These are phyloP conservation scores for Hyles lineata DNA, from an alignment of 2,888 invertebrate species.

Conservation along the genomic window DNA sequence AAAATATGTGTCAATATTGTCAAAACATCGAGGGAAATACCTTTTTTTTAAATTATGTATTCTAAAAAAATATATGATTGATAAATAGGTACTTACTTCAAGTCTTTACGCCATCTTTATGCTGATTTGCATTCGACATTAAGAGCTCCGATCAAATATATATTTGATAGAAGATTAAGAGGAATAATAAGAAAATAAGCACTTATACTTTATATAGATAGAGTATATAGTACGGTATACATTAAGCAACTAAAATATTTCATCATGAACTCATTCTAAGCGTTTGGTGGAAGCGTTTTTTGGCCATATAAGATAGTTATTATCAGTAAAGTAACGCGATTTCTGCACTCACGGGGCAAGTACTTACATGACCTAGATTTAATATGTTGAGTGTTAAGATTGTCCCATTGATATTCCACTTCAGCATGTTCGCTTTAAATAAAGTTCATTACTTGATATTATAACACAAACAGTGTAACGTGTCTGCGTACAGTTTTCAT, in stretches of 20 bases:
- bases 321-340: constrained; percentile 10
- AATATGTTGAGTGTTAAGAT: constrained; percentile 17
- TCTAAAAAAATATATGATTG: too few species aligned
- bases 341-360: constrained; percentile 4
- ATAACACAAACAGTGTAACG: not conserved
- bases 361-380: constrained; percentile 17
- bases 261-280: not conserved
- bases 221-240: too few species aligned
- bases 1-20: not conserved
- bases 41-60: too few species aligned
- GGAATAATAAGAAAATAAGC: too few species aligned
- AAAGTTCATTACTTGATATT: not conserved
- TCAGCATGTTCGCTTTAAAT: not conserved
- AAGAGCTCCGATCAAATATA: too few species aligned
- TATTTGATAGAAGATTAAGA: too few species aligned
- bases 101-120: too few species aligned
- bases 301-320: constrained; percentile 1
- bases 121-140: too few species aligned
- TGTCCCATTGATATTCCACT: not conserved
- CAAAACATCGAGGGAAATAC: too few species aligned
- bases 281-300: not conserved
- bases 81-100: too few species aligned
- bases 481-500: not conserved
- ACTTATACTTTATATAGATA: too few species aligned
- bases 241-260: not conserved